Percentiles rank a stretch among this genome's conserved stretches.
Conservation (phyloP, 2,888 invertebrate species). For the Drosophila dives region DNA sequence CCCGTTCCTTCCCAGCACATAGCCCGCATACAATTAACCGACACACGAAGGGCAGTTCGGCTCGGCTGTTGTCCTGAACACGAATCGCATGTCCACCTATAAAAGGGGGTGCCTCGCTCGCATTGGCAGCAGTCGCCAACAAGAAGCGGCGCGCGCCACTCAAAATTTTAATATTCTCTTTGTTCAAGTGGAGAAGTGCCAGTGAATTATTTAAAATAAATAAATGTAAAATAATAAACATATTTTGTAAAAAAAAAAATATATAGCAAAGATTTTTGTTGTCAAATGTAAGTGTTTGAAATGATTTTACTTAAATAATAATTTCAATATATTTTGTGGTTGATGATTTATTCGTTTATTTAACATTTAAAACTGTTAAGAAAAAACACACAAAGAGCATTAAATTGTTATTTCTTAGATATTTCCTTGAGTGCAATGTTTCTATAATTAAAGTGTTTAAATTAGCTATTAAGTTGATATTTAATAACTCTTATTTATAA, state of each 20-base stretch:
- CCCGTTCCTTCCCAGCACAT: conserved; percentile 2
- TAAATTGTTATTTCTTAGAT: neutral
- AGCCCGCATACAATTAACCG: conserved; percentile 33
- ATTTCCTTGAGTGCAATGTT: neutral
- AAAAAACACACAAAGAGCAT: too few species aligned
- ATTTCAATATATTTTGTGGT: neutral
- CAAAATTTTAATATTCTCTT: conserved; percentile 21
- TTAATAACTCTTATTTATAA: neutral
- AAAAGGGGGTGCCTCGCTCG: conserved; percentile 56
- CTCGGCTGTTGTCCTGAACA: conserved; percentile 35
- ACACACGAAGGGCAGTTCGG: conserved; percentile 26
- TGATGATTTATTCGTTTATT: neutral
- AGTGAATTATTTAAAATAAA: neutral
- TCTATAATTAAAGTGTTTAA: neutral
- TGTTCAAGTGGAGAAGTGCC: conserved; percentile 7
- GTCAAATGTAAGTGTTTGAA: neutral
- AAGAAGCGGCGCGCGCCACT: conserved; percentile 71
- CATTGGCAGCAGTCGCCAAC: conserved; percentile 64
- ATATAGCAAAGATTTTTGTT: neutral
- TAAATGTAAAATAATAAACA: conserved; percentile 1
- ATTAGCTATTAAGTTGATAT: neutral
- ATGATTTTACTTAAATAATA: neutral
- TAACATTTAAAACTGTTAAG: neutral
- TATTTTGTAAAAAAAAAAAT: neutral
- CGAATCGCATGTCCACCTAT: conserved; percentile 37